phyloP scores from a whole-genome alignment of 2,888 invertebrate genomes.

The Galerucella pusilla region DNA sequence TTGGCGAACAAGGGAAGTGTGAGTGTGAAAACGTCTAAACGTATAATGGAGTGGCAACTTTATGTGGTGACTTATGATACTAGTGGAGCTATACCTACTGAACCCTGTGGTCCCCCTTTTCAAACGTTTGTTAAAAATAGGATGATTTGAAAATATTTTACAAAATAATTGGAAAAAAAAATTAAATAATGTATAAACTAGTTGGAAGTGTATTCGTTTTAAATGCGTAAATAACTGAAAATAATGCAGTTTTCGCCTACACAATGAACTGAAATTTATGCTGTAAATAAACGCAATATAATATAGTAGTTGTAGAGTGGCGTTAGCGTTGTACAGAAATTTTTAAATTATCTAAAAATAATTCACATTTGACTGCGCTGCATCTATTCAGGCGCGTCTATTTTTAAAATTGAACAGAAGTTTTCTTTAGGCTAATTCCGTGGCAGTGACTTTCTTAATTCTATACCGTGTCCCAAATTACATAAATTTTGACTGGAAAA shows the following conservation, averaged over 20 bases:
- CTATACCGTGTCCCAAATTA: not conserved
- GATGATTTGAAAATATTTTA: too few species aligned
- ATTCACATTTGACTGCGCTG: not conserved
- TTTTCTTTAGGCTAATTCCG: not conserved
- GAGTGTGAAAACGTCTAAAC: too few species aligned
- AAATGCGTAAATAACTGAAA: not conserved
- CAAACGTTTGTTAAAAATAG: too few species aligned
- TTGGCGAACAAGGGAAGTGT: too few species aligned
- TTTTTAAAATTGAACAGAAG: constrained; percentile 4
- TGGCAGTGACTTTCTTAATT: constrained; percentile 9
- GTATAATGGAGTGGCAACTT: too few species aligned
- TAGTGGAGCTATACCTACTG: too few species aligned
- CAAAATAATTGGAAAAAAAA: too few species aligned
- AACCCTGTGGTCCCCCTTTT: too few species aligned
- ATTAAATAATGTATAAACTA: too few species aligned
- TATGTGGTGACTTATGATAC: too few species aligned
- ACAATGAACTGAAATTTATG: not conserved
- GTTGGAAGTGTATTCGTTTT: too few species aligned
- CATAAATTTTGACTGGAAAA: not conserved
- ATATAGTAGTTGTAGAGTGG: not conserved
- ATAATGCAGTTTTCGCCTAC: not conserved
- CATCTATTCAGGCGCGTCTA: constrained; percentile 2
- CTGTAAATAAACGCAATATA: not conserved
- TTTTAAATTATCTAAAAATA: constrained; percentile 6
- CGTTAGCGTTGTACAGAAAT: not conserved